Percentiles rank a stretch among this genome's conserved stretches.
Conservation (phyloP, 2,113 vertebrate genomes). For the Jaculus jaculus region DNA sequence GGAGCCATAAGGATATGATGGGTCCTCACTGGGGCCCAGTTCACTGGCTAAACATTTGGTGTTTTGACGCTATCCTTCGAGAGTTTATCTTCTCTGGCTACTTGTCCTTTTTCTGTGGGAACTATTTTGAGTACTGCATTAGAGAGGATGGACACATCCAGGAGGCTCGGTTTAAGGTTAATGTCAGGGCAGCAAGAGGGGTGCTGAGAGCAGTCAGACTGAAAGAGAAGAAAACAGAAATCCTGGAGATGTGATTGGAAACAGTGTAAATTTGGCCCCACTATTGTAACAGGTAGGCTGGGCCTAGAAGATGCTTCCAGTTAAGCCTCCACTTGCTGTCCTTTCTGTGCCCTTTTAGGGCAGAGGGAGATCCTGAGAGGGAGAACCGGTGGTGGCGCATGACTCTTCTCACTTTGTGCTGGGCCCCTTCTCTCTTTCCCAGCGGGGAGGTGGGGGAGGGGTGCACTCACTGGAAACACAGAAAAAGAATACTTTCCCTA, state of each 20-base stretch:
- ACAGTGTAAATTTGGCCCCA: not conserved
- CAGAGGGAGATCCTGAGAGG: not conserved
- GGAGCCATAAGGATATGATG: not conserved
- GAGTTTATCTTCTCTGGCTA: not conserved
- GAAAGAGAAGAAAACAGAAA: not conserved
- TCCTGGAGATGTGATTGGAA: not conserved
- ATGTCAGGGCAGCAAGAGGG: not conserved
- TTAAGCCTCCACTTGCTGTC: not conserved
- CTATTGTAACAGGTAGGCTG: not conserved
- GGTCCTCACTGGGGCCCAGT: not conserved
- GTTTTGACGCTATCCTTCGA: not conserved
- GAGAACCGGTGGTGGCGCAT: not conserved
- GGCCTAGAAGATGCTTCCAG: not conserved
- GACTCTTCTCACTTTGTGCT: not conserved
- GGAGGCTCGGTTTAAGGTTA: constrained; percentile 9
- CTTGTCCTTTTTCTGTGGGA: not conserved
- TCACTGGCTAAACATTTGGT: not conserved
- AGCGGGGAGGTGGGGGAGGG: not conserved
- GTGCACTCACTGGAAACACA: not conserved
- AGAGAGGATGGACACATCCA: not conserved
- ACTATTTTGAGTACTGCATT: not conserved
- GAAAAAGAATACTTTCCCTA: not conserved
- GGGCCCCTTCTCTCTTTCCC: not conserved
- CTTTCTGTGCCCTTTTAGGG: not conserved
- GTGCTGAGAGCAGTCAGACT: not conserved